Base-by-base conservation (phyloP, 1,140 invertebrate genomes). In the Oryzaephilus surinamensis region DNA sequence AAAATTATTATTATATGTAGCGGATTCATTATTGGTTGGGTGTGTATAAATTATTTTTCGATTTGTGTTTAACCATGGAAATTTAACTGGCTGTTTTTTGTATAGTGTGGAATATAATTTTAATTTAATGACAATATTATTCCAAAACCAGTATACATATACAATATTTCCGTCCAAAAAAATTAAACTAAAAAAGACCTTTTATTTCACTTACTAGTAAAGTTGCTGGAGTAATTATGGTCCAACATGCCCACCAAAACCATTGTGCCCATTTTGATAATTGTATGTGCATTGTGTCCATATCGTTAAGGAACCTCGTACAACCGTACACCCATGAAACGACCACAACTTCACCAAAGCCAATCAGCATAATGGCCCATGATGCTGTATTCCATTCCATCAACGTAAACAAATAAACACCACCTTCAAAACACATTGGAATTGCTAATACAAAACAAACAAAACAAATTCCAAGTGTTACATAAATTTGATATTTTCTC, bases 371-470 rank as follows among this genome's bases (percentile, higher is more conserved):
- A 35, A 86, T 79, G 6, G 81, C 81, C 75, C 81, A 87, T n/a
- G 81, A 82, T 16, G 84, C 83, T 1, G 83, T 82, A 57, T 88
- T 84, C 67, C 79, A 81, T 57, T 88, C 84, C 62, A 88, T 70
- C 32, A 87, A 54, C 19, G 81, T 80, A 47, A 86, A 76, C 43
- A 85, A 55, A 57, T 81, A 85, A 41, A 84, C 73, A 4, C 83
- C 82, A 26, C 79, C 77, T 41, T 72, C 65, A 52, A 73, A 79
- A 48, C 76, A 73, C 78, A 81, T 80, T 14, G 76, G 75, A 12
- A 82, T 52, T 1, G 72, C 78, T 14, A 78, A 58, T n/a, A 77
- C 39, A 58, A 80, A 82, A 41, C 75, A 75, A 4, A 57, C 35
- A 5, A 69, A 47, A 51, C 77, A 80, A n/a, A 77, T 73, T 13